Evolutionary conservation across 2,113 vertebrate genomes (phyloP), one percentile per base, ranked within the genome.

Genomic region (Syrmaticus mikado): DNA sequence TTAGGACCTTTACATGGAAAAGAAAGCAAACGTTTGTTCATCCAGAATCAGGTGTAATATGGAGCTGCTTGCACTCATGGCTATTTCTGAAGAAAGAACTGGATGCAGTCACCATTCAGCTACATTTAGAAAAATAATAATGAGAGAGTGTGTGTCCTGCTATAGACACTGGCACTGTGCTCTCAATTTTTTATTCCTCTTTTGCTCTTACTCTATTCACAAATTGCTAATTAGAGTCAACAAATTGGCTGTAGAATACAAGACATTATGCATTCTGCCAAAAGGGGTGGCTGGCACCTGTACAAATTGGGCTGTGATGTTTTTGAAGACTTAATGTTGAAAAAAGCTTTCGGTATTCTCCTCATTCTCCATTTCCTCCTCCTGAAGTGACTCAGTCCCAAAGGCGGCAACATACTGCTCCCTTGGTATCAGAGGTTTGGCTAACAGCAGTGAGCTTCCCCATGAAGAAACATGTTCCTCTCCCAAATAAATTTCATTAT

Each of bases 171-270:
- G 73, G 53, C 62, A 75, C 70, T 53, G 16, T 41, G 53, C 18
- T 27, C 13, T 89, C 27, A 8, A 4, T 75, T 94, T 81, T 88
- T 78, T 58, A 57, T 93, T 90, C 86, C 22, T 87, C 80, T 82
- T 88, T 83, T 87, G 64, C 91, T 95, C 64, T 89, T 93, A 36
- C 41, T 94, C 41, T 53, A 43, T 85, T 92, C 67, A 55, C 84
- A 77, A 74, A 85, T 89, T 87, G 50, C 86, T 96, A 87, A 96
- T 95, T 89, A 95, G 75, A 94, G 82, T 71, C 90, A 92, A 90
- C 80, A 94, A 91, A 87, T 91, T 82, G 32, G 64, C 82, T 91
- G 64, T 87, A 80, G 74, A 85, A 89, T 89, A 50, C 78, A 90
- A 93, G 89, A 55, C 45, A 87, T 70, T 40, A 10, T 40, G 41